phyloP scores from a whole-genome alignment of 2,797 vertebrate species.

The Crocidura indochinensis region DNA sequence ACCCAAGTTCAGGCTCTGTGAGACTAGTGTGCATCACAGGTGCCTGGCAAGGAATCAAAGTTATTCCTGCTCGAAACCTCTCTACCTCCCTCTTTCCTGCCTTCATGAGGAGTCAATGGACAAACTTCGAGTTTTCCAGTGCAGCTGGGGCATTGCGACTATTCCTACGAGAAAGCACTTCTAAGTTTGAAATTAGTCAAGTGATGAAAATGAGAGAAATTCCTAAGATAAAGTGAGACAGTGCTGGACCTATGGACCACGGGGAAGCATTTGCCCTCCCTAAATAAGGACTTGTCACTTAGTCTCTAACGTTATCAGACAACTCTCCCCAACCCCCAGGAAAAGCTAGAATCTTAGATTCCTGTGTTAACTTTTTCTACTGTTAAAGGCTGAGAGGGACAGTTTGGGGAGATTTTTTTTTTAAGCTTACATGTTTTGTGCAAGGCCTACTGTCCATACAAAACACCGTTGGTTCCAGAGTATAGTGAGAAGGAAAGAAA shows the following conservation, averaged over 20 bases:
- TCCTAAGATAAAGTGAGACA: neutral
- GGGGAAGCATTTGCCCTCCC: too few species aligned
- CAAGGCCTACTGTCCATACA: neutral
- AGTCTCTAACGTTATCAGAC: neutral
- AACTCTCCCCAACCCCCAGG: neutral
- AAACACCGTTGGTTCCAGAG: too few species aligned
- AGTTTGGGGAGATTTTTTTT: neutral
- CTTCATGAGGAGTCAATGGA: neutral
- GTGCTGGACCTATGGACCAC: neutral
- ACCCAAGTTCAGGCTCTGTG: neutral
- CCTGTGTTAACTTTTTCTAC: slow-evolving; percentile 40
- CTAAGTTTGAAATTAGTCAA: neutral
- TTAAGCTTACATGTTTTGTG: neutral
- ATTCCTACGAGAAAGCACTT: neutral
- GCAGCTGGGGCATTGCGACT: neutral
- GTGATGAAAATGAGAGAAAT: neutral
- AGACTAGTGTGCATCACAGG: neutral
- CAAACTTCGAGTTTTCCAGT: neutral
- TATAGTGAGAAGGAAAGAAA: too few species aligned
- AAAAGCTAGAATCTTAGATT: neutral
- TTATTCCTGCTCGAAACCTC: neutral
- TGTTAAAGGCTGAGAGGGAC: neutral
- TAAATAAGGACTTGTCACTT: neutral
- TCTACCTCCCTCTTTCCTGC: neutral
- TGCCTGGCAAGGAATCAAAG: neutral